Conservation (phyloP, 2,888 invertebrate genomes). For the Xanthia icteritia region DNA sequence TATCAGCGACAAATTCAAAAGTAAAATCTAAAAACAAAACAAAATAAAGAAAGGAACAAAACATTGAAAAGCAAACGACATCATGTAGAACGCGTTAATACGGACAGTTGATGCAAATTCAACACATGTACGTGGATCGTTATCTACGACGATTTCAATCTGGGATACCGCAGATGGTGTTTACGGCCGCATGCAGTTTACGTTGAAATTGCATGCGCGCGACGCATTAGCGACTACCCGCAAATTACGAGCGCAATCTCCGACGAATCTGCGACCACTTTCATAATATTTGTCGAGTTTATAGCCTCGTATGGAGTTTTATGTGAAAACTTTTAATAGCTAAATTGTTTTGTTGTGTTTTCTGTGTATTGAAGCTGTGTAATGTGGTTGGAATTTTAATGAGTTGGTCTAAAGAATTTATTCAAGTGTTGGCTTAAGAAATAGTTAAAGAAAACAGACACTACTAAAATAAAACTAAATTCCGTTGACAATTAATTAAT, state of each 20-base stretch:
- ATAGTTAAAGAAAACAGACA: neutral
- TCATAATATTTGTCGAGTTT: constrained; percentile 57
- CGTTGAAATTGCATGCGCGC: constrained; percentile 79
- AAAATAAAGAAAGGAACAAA: neutral
- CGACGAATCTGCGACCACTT: constrained; percentile 61
- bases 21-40: neutral
- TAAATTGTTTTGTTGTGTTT: constrained; percentile 45
- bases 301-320: constrained; percentile 43
- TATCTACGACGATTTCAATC: constrained; percentile 73
- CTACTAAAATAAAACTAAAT: neutral
- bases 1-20: neutral
- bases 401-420: neutral
- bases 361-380: constrained; percentile 13
- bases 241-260: constrained; percentile 75
- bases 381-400: constrained; percentile 35
- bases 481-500: too few relatives aligned
- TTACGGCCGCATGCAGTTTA: constrained; percentile 71
- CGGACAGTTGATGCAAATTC: constrained; percentile 56
- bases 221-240: constrained; percentile 72
- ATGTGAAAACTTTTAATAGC: constrained; percentile 54
- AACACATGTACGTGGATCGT: constrained; percentile 51
- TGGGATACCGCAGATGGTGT: constrained; percentile 73
- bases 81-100: constrained; percentile 35
- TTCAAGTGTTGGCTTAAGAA: neutral
- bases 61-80: constrained; percentile 21